These are phyloP conservation scores for Onchidella celtica DNA, from an alignment of 2,888 invertebrate species.

Conservation along the genomic window DNA sequence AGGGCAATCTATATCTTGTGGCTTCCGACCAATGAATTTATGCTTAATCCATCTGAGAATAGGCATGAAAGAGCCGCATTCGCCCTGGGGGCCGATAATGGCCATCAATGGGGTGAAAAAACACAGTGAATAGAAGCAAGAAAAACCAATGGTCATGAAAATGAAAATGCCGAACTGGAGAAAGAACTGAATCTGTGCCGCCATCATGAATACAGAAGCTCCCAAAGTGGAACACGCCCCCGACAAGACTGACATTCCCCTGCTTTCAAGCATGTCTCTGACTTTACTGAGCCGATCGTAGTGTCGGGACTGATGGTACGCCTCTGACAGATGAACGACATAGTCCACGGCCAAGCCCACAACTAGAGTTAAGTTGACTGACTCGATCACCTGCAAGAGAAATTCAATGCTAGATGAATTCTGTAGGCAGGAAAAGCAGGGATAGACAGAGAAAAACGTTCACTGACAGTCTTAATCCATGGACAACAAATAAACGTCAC, in stretches of 20 bases:
- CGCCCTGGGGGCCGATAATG: conserved; percentile 64
- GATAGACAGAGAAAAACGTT: too few species aligned
- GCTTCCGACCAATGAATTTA: conserved; percentile 33
- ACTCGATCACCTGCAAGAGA: conserved; percentile 67
- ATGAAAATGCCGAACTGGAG: conserved; percentile 73
- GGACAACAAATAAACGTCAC: too few species aligned
- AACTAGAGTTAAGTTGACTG: conserved; percentile 74
- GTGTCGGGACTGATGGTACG: conserved; percentile 67
- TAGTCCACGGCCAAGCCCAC: conserved; percentile 76
- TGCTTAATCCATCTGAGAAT: conserved; percentile 41
- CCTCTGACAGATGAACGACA: conserved; percentile 76
- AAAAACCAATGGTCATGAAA: conserved; percentile 75
- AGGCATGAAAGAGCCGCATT: conserved; percentile 59
- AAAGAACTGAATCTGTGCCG: conserved; percentile 73
- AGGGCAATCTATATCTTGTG: conserved; percentile 28
- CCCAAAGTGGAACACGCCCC: conserved; percentile 74
- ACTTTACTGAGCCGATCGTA: conserved; percentile 65
- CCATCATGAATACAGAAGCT: conserved; percentile 74
- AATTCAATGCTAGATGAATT: too few species aligned
- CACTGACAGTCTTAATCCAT: too few species aligned
- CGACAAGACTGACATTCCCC: conserved; percentile 72
- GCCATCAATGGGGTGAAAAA: conserved; percentile 65
- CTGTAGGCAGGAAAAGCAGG: too few species aligned
- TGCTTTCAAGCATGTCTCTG: conserved; percentile 67
- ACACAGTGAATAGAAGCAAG: conserved; percentile 67